Evolutionary conservation across 2,113 vertebrate genomes (phyloP).

Genomic region (Sebastes fasciatus): DNA sequence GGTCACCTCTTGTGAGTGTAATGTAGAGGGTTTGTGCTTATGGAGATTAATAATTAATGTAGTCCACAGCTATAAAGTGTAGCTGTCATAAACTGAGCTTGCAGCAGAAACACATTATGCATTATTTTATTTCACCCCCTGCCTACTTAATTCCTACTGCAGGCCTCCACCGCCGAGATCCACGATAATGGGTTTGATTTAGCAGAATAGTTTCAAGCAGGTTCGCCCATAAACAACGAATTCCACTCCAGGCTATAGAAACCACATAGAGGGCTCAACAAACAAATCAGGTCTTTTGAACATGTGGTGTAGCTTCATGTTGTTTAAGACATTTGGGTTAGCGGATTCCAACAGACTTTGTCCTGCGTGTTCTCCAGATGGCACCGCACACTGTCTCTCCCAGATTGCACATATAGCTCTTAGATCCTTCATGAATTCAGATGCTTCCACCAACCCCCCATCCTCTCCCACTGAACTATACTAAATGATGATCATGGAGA

Average conservation of each 20-base stretch:
- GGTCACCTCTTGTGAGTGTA: constrained; percentile 20
- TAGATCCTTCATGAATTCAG: constrained; percentile 50
- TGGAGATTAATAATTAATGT: constrained; percentile 52
- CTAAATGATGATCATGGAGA: constrained; percentile 78
- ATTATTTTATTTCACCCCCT: constrained; percentile 6
- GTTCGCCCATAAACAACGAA: constrained; percentile 41
- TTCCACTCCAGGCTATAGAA: constrained; percentile 44
- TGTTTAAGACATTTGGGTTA: constrained; percentile 56
- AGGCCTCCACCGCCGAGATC: constrained; percentile 38
- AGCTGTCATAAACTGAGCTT: constrained; percentile 8
- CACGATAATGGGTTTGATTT: constrained; percentile 42
- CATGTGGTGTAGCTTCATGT: constrained; percentile 60
- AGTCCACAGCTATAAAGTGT: constrained; percentile 5
- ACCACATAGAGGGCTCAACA: constrained; percentile 38
- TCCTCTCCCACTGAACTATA: constrained; percentile 44
- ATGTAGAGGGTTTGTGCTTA: constrained; percentile 17
- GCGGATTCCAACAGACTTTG: constrained; percentile 47
- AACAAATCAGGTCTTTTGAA: constrained; percentile 63
- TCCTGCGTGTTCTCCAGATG: constrained; percentile 70
- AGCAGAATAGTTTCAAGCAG: constrained; percentile 43
- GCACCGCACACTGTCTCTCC: constrained; percentile 26
- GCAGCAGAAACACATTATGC: constrained; percentile 1
- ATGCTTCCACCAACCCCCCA: neutral
- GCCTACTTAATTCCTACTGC: constrained; percentile 31
- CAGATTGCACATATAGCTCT: constrained; percentile 47